Percentiles rank a stretch among this genome's conserved stretches.
Evolutionary conservation across 2,888 invertebrate genomes (phyloP).

Genomic region (Philaethria dido): DNA sequence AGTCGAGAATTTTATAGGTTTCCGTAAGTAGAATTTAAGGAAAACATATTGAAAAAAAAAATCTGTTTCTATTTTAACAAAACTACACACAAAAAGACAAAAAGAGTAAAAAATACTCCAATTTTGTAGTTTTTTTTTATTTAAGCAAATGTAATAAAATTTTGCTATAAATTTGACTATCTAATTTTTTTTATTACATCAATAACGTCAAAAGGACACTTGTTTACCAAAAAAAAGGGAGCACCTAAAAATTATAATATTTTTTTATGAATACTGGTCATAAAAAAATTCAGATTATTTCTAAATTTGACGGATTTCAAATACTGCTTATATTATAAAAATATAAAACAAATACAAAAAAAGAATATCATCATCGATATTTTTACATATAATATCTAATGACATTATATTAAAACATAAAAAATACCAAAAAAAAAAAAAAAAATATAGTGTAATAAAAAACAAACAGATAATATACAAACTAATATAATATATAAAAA

Average conservation of each 20-base stretch:
- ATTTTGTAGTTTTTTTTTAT: neutral
- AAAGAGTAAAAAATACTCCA: neutral
- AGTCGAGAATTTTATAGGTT: constrained; percentile 17
- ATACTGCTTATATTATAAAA: constrained; percentile 9
- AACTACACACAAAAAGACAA: neutral
- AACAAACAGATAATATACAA: constrained; percentile 2
- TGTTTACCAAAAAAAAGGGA: constrained; percentile 32
- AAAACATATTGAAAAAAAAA: no score
- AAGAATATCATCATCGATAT: constrained; percentile 1
- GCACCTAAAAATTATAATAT: constrained; percentile 39
- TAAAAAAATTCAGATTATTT: neutral
- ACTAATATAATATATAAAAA: constrained; percentile 15
- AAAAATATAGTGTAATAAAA: neutral
- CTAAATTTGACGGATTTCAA: neutral
- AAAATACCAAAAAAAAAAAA: neutral
- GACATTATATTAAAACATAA: neutral
- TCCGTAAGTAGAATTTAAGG: neutral
- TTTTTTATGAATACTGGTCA: constrained; percentile 35
- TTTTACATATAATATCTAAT: neutral
- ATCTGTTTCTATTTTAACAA: no score
- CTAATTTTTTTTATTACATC: constrained; percentile 22
- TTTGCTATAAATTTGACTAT: constrained; percentile 13
- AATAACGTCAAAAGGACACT: constrained; percentile 31
- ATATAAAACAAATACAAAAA: constrained; percentile 1
- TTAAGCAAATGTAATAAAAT: neutral